Percentiles rank a stretch among this genome's conserved stretches.
Evolutionary conservation across 2,797 vertebrate species (phyloP).

Genomic region (Poeciliopsis presidionis): DNA sequence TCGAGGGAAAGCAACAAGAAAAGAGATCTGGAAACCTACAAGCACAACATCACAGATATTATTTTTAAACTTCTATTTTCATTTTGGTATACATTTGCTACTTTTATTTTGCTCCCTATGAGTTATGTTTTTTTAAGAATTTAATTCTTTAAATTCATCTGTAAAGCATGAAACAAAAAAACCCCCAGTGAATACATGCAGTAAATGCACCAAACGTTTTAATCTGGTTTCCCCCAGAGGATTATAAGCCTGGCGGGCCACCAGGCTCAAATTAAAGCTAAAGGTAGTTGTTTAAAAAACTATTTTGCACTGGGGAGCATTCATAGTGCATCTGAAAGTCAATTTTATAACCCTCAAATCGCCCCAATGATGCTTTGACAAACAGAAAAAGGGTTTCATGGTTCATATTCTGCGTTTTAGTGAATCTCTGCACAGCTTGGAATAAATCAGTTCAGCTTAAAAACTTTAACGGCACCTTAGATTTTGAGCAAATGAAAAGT

Average conservation of each 20-base stretch:
- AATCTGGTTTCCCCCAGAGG: background rate
- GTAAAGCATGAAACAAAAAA: background rate
- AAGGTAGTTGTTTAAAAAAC: background rate
- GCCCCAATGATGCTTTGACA: background rate
- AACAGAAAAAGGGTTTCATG: background rate
- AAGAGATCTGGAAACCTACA: background rate
- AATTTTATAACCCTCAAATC: background rate
- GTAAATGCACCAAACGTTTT: background rate
- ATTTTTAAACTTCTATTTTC: background rate
- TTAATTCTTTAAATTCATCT: background rate
- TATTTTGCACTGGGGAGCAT: background rate
- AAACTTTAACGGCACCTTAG: background rate
- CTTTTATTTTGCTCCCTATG: background rate
- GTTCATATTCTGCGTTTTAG: background rate
- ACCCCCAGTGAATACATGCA: background rate
- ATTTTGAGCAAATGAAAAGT: background rate
- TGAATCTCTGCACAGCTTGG: background rate
- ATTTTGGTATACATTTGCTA: background rate
- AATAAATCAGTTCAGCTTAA: background rate
- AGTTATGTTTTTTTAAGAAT: background rate
- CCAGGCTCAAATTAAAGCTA: no score
- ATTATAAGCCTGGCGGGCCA: no score
- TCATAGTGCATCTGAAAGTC: background rate
- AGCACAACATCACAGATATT: background rate
- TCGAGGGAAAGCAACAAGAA: background rate